Percentiles rank a stretch among this genome's conserved stretches.
phyloP scores from a whole-genome alignment of 2,113 vertebrate genomes.

The Calidris pygmaea region DNA sequence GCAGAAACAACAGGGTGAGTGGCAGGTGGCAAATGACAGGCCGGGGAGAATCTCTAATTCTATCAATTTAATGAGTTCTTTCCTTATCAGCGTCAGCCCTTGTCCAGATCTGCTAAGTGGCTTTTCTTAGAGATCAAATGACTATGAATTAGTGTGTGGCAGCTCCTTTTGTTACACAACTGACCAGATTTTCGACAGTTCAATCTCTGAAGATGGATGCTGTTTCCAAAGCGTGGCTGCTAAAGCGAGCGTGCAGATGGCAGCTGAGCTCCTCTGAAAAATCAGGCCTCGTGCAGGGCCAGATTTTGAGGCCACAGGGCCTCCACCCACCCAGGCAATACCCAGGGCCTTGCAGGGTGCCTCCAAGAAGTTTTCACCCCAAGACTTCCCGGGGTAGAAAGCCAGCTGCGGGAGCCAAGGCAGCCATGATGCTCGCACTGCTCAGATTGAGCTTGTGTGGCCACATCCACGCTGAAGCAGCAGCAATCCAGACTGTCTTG shows the following conservation, averaged over 20 bases:
- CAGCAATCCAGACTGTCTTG: background rate
- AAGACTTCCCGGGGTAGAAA: background rate
- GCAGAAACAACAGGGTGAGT: background rate
- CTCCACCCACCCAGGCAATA: background rate
- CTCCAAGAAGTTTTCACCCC: background rate
- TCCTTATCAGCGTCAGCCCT: conserved; percentile 26
- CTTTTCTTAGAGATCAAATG: conserved; percentile 2
- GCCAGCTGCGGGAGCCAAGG: background rate
- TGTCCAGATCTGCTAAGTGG: conserved; percentile 17
- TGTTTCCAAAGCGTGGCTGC: background rate
- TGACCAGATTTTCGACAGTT: background rate
- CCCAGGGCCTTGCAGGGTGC: background rate
- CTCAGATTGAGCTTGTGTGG: accelerated
- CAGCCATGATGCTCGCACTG: accelerated
- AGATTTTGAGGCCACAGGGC: background rate
- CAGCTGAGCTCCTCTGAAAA: background rate
- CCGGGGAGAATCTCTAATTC: background rate
- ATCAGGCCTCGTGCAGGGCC: background rate
- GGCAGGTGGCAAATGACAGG: background rate
- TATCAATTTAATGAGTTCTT: conserved; percentile 33
- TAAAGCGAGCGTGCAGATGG: accelerated
- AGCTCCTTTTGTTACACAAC: conserved; percentile 19
- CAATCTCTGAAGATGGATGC: background rate
- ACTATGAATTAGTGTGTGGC: background rate
- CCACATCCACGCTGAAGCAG: background rate